A percentile compares a stretch with the other conserved stretches of the same genome.
These are phyloP conservation scores for Pangasius macronema DNA, from an alignment of 2,797 vertebrate species.

Conservation along the genomic window DNA sequence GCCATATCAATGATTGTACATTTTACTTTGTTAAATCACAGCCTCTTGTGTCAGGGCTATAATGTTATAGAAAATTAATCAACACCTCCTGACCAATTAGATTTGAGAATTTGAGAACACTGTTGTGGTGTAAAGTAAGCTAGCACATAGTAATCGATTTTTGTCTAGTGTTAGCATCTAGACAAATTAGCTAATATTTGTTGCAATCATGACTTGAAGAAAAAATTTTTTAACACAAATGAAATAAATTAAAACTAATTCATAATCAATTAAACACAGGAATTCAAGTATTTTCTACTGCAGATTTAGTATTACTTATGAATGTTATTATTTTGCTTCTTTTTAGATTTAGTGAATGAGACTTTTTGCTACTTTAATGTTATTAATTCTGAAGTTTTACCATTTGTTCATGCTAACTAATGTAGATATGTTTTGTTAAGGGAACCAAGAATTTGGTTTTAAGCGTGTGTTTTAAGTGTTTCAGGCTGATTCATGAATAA, in stretches of 20 bases:
- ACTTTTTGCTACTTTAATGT: not conserved
- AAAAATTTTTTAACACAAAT: not conserved
- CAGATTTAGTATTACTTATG: not conserved
- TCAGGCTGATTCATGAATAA: not conserved
- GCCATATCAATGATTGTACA: too few species aligned
- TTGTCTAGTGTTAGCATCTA: too few species aligned
- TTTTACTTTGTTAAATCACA: too few species aligned
- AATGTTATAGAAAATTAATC: too few species aligned
- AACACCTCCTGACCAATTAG: too few species aligned
- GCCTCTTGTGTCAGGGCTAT: too few species aligned
- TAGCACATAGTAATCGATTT: too few species aligned
- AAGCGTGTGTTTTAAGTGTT: not conserved
- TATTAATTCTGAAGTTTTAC: not conserved
- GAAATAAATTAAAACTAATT: not conserved
- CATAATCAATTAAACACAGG: not conserved
- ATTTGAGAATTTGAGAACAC: too few species aligned
- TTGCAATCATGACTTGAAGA: too few species aligned
- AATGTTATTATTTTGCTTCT: not conserved
- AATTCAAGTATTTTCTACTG: not conserved
- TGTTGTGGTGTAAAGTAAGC: too few species aligned
- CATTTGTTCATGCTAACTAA: not conserved
- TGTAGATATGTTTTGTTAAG: not conserved
- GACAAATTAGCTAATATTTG: too few species aligned
- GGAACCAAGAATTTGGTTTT: not conserved
- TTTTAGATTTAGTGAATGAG: too few species aligned